These are phyloP conservation scores for Bugulina stolonifera DNA, from an alignment of 2,888 invertebrate genomes.

Conservation along the genomic window DNA sequence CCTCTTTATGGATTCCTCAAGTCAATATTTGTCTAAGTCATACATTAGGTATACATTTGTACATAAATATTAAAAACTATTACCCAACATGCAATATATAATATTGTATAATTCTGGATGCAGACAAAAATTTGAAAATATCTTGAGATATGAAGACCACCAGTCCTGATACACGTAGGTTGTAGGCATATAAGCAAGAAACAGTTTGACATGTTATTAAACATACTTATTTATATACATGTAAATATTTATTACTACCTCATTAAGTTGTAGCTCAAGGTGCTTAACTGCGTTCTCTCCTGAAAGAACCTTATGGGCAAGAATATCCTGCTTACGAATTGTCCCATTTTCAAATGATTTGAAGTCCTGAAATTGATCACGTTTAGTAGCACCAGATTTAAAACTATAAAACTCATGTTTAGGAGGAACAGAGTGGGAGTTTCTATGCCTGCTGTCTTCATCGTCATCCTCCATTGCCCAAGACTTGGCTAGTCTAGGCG, in stretches of 20 bases:
- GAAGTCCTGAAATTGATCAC: conserved; percentile 42
- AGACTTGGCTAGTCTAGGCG: background rate
- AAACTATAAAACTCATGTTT: conserved; percentile 21
- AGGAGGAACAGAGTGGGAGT: conserved; percentile 8
- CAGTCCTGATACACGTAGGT: no score
- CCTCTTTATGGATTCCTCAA: no score
- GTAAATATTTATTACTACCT: background rate
- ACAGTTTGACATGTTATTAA: background rate
- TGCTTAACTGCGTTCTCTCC: conserved; percentile 43
- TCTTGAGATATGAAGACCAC: no score
- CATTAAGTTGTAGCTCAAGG: conserved; percentile 39
- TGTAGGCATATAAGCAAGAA: no score
- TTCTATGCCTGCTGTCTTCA: background rate
- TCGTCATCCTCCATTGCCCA: conserved; percentile 26
- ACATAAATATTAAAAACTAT: background rate
- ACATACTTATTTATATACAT: background rate
- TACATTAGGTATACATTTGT: no score
- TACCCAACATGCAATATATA: background rate
- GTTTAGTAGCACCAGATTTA: conserved; percentile 40
- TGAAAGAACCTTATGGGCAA: conserved; percentile 41
- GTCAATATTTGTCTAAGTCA: no score
- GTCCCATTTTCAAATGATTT: conserved; percentile 41
- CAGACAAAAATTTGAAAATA: no score
- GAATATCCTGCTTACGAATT: conserved; percentile 39
- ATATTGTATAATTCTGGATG: no score